These are phyloP conservation scores for Spatulosminthurus flaviceps DNA, from an alignment of 2,888 invertebrate genomes.

Conservation along the genomic window DNA sequence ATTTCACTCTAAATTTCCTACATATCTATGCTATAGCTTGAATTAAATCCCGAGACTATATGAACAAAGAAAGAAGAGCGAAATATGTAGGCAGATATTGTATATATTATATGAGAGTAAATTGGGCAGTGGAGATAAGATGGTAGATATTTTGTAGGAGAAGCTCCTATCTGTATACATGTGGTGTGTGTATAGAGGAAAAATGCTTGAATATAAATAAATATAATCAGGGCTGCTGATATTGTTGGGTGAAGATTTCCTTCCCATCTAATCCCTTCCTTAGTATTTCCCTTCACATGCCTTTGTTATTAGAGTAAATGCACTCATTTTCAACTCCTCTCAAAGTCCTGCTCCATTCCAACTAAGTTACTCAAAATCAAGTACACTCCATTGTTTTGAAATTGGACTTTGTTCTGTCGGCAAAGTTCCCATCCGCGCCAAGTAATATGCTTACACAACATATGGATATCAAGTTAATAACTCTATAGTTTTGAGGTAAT, in stretches of 20 bases:
- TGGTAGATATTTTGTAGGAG: too few species aligned
- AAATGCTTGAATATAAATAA: too few species aligned
- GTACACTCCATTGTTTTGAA: neutral
- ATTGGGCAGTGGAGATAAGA: too few species aligned
- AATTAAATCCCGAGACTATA: neutral
- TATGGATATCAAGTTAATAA: conserved; percentile 9
- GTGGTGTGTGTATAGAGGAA: too few species aligned
- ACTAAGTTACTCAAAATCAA: neutral
- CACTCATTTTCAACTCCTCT: neutral
- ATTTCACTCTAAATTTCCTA: neutral
- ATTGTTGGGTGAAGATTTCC: too few species aligned
- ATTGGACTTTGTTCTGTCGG: neutral
- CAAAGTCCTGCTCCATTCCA: neutral
- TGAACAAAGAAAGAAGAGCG: too few species aligned
- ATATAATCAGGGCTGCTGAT: too few species aligned
- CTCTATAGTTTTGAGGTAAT: neutral
- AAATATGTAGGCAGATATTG: too few species aligned
- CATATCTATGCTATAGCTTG: neutral
- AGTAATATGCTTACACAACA: neutral
- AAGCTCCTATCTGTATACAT: too few species aligned
- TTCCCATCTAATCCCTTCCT: neutral
- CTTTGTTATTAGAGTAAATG: neutral
- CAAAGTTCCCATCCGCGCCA: neutral
- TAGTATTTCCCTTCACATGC: neutral
- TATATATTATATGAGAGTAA: too few species aligned